phyloP scores from a whole-genome alignment of 2,113 vertebrate species.

The Caracal caracal region DNA sequence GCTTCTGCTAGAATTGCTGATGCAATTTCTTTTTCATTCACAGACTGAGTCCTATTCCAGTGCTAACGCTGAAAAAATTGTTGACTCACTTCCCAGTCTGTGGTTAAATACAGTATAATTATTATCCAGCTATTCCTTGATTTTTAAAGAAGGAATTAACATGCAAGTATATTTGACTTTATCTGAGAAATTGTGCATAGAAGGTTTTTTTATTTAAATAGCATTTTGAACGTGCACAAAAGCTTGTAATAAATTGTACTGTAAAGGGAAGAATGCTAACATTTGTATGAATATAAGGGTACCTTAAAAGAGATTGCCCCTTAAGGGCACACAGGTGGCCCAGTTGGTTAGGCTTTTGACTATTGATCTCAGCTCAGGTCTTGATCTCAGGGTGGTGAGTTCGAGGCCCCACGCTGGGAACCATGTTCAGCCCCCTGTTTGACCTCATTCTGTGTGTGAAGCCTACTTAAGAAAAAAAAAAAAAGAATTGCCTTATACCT shows the following conservation, averaged over 20 bases:
- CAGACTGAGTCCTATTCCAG: background rate
- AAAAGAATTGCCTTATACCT: background rate
- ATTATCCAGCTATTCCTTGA: background rate
- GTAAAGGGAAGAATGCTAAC: background rate
- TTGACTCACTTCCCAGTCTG: background rate
- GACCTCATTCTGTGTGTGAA: too few species aligned
- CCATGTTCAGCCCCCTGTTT: too few species aligned
- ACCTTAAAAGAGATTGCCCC: background rate
- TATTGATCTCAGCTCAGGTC: too few species aligned
- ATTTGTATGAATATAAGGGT: background rate
- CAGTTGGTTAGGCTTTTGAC: too few species aligned
- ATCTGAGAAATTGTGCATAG: background rate
- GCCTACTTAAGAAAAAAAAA: too few species aligned
- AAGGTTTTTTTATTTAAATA: background rate
- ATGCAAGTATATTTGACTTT: background rate
- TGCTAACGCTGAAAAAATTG: background rate
- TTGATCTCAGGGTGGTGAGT: too few species aligned
- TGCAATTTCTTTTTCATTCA: background rate
- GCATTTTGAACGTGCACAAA: background rate
- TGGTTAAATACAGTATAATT: background rate
- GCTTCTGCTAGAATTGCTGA: background rate
- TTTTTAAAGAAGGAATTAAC: conserved; percentile 26
- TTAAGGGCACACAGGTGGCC: too few species aligned
- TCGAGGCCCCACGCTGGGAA: too few species aligned
- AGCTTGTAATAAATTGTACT: background rate